Percentiles rank a stretch among this genome's conserved stretches.
Conservation (phyloP, 2,113 vertebrate species). For the Apodemus sylvaticus region DNA sequence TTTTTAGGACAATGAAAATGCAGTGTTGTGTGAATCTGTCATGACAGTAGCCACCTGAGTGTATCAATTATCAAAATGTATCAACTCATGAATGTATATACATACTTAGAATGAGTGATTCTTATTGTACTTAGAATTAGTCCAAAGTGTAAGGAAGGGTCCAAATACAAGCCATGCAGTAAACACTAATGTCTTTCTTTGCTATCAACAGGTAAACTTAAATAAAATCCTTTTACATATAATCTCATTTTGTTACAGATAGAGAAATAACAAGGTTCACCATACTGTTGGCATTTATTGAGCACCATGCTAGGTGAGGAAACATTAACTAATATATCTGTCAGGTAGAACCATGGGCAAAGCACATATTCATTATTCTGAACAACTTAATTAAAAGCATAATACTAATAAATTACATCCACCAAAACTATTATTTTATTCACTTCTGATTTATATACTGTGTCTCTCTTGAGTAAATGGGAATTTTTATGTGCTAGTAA, state of each 20-base stretch:
- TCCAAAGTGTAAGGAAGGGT: background rate
- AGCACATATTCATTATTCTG: slow-evolving; percentile 56
- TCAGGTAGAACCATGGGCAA: slow-evolving; percentile 15
- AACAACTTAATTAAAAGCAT: slow-evolving; percentile 79
- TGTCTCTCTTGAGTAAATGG: slow-evolving; percentile 68
- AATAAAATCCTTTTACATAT: slow-evolving; percentile 30
- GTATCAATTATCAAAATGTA: background rate
- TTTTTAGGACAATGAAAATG: background rate
- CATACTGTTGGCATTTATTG: background rate
- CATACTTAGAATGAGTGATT: background rate
- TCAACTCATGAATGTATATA: background rate
- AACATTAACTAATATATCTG: slow-evolving; percentile 16
- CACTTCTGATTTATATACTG: slow-evolving; percentile 70
- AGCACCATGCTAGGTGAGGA: slow-evolving; percentile 39
- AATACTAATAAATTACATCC: slow-evolving; percentile 69
- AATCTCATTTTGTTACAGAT: background rate
- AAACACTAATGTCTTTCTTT: background rate
- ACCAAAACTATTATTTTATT: slow-evolving; percentile 66
- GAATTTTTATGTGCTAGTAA: slow-evolving; percentile 76
- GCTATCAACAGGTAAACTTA: slow-evolving; percentile 15
- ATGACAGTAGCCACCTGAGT: background rate
- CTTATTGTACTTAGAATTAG: background rate
- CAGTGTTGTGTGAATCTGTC: background rate
- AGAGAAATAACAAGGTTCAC: background rate
- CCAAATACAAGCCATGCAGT: background rate